Evolutionary conservation across 2,113 vertebrate species (phyloP).

Genomic region (Brevimyrus niger): DNA sequence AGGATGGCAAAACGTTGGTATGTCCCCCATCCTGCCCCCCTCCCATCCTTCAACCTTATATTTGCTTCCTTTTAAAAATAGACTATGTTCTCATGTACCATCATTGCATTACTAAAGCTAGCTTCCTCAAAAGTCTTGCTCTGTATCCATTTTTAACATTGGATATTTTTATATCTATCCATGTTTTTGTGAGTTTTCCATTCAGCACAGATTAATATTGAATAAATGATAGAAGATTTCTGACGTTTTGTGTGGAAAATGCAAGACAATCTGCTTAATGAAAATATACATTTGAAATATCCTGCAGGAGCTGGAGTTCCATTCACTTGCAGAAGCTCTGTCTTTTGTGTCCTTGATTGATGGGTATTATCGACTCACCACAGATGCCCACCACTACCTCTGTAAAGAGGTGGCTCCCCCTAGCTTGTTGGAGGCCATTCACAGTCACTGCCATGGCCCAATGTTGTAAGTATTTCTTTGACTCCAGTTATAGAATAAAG

Average conservation of each 20-base stretch:
- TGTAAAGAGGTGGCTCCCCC: conserved; percentile 92
- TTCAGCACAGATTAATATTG: neutral
- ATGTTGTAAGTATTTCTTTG: conserved; percentile 75
- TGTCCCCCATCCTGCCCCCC: neutral
- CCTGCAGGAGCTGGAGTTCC: conserved; percentile 85
- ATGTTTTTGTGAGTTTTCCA: neutral
- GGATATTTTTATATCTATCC: neutral
- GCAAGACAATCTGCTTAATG: neutral
- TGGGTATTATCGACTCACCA: conserved; percentile 88
- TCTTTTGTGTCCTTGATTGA: conserved; percentile 93
- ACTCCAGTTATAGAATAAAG: neutral
- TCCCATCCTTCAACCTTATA: neutral
- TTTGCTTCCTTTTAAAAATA: conserved; percentile 2
- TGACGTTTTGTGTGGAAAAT: neutral
- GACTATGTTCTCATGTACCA: neutral
- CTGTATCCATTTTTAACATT: neutral
- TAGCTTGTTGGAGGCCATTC: conserved; percentile 79
- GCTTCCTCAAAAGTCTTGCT: neutral
- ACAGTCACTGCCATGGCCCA: conserved; percentile 88
- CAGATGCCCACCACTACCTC: conserved; percentile 89
- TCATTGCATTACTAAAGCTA: neutral
- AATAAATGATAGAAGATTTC: neutral
- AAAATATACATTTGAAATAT: neutral
- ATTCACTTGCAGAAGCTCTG: conserved; percentile 75
- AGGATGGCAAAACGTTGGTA: conserved; percentile 86